phyloP scores from a whole-genome alignment of 2,888 invertebrate species.

The Apomyelois bistriatella region DNA sequence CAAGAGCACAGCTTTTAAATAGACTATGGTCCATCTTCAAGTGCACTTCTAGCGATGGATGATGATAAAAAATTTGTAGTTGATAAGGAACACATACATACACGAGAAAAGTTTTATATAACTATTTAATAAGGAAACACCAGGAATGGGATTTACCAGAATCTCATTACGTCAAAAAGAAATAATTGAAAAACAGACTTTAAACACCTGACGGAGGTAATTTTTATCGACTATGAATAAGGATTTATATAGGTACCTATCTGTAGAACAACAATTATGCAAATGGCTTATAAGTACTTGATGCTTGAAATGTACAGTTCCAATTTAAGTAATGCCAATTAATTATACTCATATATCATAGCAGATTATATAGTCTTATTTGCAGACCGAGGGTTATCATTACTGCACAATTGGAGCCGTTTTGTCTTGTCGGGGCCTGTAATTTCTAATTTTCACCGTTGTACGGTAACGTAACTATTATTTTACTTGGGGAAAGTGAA shows the following conservation, averaged over 20 bases:
- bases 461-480: slow-evolving; percentile 45
- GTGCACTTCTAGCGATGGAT: too few relatives aligned
- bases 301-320: neutral
- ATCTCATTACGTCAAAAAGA: too few relatives aligned
- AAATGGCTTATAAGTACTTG: neutral
- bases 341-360: neutral
- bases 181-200: too few relatives aligned
- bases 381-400: slow-evolving; percentile 13
- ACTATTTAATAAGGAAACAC: too few relatives aligned
- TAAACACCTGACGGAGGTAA: too few relatives aligned
- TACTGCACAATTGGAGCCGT: slow-evolving; percentile 25
- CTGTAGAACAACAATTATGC: neutral
- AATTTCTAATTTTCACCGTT: slow-evolving; percentile 63
- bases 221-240: neutral
- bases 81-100: too few relatives aligned
- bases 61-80: too few relatives aligned
- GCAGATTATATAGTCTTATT: slow-evolving; percentile 2
- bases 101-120: too few relatives aligned
- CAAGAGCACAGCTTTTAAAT: too few relatives aligned
- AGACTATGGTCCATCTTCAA: too few relatives aligned
- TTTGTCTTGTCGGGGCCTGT: slow-evolving; percentile 35
- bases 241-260: neutral
- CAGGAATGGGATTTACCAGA: too few relatives aligned
- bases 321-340: neutral
- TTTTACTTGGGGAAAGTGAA: slow-evolving; percentile 59